phyloP scores from a whole-genome alignment of 1,140 invertebrate genomes.

The Drosophila mauritiana region DNA sequence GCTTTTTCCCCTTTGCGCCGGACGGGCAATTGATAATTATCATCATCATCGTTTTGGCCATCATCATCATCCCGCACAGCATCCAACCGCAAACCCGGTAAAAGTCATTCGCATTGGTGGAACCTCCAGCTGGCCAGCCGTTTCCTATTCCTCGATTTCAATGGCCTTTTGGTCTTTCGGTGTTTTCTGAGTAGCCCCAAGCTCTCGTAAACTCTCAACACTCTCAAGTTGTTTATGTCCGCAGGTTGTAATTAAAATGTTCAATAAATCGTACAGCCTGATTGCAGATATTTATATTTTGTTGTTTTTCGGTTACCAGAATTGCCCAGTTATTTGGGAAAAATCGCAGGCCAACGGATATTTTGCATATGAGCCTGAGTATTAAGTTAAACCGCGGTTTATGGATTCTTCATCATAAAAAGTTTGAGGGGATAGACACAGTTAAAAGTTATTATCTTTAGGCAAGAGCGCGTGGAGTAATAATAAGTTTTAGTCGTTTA shows the following conservation, averaged over 20 bases:
- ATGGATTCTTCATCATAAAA: constrained; percentile 1
- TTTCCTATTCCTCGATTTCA: constrained; percentile 21
- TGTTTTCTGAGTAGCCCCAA: constrained; percentile 37
- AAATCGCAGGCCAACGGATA: constrained; percentile 22
- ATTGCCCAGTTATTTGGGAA: neutral
- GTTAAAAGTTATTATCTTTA: neutral
- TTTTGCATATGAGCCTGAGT: constrained; percentile 13
- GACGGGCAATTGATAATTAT: constrained; percentile 67
- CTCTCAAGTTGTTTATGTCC: constrained; percentile 56
- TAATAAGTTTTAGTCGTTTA: no score
- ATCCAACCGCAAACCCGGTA: constrained; percentile 16
- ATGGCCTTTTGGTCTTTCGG: constrained; percentile 4
- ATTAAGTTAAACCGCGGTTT: constrained; percentile 1
- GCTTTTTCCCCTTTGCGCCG: constrained; percentile 66
- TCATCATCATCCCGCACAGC: constrained; percentile 25
- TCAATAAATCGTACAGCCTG: constrained; percentile 61
- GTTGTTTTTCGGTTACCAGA: constrained; percentile 4
- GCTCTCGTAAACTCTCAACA: constrained; percentile 43
- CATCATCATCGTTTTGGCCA: constrained; percentile 22
- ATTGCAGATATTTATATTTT: constrained; percentile 12
- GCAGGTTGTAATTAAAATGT: constrained; percentile 77
- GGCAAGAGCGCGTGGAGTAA: no score
- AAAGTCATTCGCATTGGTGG: constrained; percentile 10
- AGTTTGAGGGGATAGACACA: neutral
- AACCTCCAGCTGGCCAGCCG: constrained; percentile 42